Evolutionary conservation across 2,888 invertebrate genomes (phyloP).

Genomic region (Busseola fusca): DNA sequence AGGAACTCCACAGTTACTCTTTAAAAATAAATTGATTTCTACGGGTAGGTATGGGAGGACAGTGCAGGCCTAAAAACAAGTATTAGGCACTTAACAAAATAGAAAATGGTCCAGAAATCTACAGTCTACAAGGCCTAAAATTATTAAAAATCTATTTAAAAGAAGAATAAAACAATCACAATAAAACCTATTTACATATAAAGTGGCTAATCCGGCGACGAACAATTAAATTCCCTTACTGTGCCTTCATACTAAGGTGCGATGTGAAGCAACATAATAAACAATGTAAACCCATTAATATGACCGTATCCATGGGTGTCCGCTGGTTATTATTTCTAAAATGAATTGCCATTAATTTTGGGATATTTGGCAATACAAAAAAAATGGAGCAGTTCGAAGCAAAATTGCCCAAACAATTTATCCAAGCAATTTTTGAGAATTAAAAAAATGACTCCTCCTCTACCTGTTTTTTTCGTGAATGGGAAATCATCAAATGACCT

Average conservation of each 20-base stretch:
- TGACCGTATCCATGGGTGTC: neutral
- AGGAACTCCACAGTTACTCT: neutral
- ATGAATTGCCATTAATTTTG: neutral
- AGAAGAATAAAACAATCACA: too few relatives aligned
- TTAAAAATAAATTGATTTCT: neutral
- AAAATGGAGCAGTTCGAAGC: neutral
- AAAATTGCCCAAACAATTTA: neutral
- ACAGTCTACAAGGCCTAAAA: too few relatives aligned
- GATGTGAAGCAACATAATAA: neutral
- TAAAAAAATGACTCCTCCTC: neutral
- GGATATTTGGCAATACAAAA: neutral
- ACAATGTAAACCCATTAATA: neutral
- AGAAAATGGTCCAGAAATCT: neutral
- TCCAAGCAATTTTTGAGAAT: too few relatives aligned
- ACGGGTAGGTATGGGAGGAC: neutral
- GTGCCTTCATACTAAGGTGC: neutral
- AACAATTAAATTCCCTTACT: neutral
- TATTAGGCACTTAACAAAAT: neutral
- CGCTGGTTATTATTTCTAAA: neutral
- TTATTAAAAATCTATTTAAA: too few relatives aligned
- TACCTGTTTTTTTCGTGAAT: too few relatives aligned
- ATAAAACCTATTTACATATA: neutral
- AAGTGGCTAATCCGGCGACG: neutral
- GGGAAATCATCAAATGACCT: too few relatives aligned
- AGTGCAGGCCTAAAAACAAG: neutral